Evolutionary conservation across 2,113 vertebrate species (phyloP), one percentile per base, ranked within the genome.

Genomic region (Atrichornis clamosus): DNA sequence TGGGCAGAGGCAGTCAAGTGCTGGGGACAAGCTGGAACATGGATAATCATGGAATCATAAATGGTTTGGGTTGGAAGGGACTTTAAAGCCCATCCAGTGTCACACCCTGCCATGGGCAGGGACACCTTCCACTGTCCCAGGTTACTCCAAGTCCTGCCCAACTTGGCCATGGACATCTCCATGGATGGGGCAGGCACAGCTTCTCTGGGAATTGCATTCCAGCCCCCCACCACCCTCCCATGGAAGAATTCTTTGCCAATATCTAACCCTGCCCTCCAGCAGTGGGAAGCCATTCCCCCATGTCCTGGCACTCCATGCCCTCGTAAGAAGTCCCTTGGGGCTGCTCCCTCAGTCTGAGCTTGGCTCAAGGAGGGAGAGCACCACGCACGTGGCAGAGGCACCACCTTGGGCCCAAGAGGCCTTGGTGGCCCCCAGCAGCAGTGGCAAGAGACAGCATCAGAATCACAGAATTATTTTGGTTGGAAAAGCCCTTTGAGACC

Each of bases 191-290:
- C 42, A 80, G 41, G 20, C 41, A 9, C 49, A 63, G 76, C 42
- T 42, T 0, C 35, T 72, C 58, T 64, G 85, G 30, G 6, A 5
- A 73, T 1, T 17, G 26, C 42, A 27, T 15, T 18, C 50, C 73
- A 69, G 47, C 19, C 20, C n/a, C 41, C 70, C 0, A 5, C 32
- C 23, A 10, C 46, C 7, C 46, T 74, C 1, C 0, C 28, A 67
- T 44, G 2, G 3, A 74, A 6, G 0, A 75, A 67, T 59, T 37
- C 28, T 39, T 89, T 8, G 62, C 78, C 53, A 53, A 6, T 13
- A 35, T 32, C 46, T 11, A 15, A 4, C 13, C 24, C 65, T 20
- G 5, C 33, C 13, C 12, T 49, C 46, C 20, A 24, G 5, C 46
- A 49, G 12, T 4, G 6, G 47, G 39, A 89, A 68, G n/a, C 21